These are phyloP conservation scores for Diplosoma virens DNA, from an alignment of 23 tunicate species.

Conservation along the genomic window DNA sequence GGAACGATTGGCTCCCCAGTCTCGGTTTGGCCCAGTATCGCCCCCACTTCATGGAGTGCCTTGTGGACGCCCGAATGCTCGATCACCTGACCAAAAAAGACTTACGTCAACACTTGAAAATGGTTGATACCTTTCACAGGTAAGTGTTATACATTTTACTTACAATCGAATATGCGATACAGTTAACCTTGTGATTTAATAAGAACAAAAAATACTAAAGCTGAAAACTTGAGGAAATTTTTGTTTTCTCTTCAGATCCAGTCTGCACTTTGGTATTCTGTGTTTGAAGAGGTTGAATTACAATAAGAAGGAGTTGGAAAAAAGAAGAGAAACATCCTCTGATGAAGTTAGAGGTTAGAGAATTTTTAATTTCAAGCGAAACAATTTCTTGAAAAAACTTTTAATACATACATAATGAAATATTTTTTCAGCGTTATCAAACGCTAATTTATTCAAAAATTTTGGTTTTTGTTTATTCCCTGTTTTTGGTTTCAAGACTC, in stretches of 20 bases:
- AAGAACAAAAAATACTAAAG: too few species aligned
- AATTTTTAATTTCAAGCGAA: too few species aligned
- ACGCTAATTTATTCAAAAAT: too few species aligned
- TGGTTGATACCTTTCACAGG: slow-evolving; percentile 97
- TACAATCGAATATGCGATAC: too few species aligned
- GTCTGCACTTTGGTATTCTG: slow-evolving; percentile 79
- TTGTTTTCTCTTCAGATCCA: slow-evolving; percentile 41
- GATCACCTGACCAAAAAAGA: slow-evolving; percentile 97
- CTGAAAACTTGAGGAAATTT: background rate
- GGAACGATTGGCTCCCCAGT: slow-evolving; percentile 95
- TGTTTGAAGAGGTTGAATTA: slow-evolving; percentile 85
- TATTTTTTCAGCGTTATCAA: too few species aligned
- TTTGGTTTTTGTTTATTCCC: too few species aligned
- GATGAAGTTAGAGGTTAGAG: slow-evolving; percentile 88
- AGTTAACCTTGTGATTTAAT: too few species aligned
- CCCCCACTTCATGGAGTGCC: slow-evolving; percentile 97
- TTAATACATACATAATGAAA: too few species aligned
- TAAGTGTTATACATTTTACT: background rate
- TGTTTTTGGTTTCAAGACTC: too few species aligned
- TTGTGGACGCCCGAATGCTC: slow-evolving; percentile 98
- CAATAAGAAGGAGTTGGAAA: slow-evolving; percentile 70
- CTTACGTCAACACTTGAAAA: slow-evolving; percentile 80
- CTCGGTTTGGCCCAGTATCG: slow-evolving; percentile 93
- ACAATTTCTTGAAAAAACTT: too few species aligned
- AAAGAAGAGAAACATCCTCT: slow-evolving; percentile 58